Evolutionary conservation across 1,140 invertebrate species (phyloP), one percentile per base, ranked within the genome.

Genomic region (Cyclargus thomasi): DNA sequence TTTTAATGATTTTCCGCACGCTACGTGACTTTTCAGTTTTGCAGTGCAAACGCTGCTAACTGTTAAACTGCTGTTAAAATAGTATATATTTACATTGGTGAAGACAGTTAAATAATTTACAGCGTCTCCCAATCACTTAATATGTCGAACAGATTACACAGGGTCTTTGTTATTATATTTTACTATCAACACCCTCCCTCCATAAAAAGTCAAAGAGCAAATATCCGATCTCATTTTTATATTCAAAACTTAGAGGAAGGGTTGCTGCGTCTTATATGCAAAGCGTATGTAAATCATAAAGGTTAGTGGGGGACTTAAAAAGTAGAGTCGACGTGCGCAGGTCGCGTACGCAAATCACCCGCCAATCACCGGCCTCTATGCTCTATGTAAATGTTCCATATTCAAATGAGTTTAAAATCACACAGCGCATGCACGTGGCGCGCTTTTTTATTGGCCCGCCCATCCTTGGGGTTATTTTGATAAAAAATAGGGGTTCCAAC

Each of bases 341-440:
- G 80, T 65, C 75, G 69, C 39, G 77, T 74, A 78, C 75, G 76
- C 76, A 77, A 77, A 78, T 79, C 72, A 65, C 55, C 70, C 69
- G 68, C 86, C 86, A 89, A 89, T 89, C 62, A 74, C 74, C 70
- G 64, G 63, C 64, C 71, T 69, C 68, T 70, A 20, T 66, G 64
- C 53, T 62, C 70, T 85, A 87, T 87, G 85, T 85, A 86, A 86
- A 89, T 86, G 69, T 82, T 73, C 73, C 78, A 80, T 85, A 88
- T 90, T 88, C 85, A 90, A 88, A 90, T 88, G 79, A 86, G 77
- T 89, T 89, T 89, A 86, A 89, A 88, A 85, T 85, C 77, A 79
- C 72, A 85, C 68, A 74, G 87, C 86, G 87, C 85, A 88, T 87
- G 85, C 85, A 88, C 87, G 84, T 53, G 72, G 23, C 77, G 72